Evolutionary conservation across 1,140 invertebrate genomes (phyloP), one percentile per base, ranked within the genome.

Genomic region (Cyclina sinensis): DNA sequence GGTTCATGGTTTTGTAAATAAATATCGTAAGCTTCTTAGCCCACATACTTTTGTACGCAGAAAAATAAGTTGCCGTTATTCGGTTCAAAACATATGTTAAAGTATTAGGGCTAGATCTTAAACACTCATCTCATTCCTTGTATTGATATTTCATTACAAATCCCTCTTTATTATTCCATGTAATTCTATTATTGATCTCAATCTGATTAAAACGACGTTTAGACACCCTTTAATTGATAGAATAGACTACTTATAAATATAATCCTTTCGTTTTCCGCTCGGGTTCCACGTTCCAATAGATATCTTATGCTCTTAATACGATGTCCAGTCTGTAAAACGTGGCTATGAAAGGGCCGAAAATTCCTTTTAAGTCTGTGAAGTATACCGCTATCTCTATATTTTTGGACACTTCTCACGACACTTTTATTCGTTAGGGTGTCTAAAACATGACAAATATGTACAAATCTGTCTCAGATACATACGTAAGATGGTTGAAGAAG

Each of bases 161-260:
- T 54, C 74, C 76, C 39, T 21, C 46, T 87, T 78, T 79, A 68
- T 62, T 59, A 54, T 62, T 62, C 74, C 85, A 65, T 80, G 59
- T 87, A 87, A 87, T 80, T 57, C 85, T 80, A 87, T 87, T 80
- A 87, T 70, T 59, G 30, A 43, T 30, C 35, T 48, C 80, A 87
- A 87, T 76, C 85, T 87, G 85, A 87, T 87, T 87, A 87, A 70
- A 79, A 54, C 14, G 32, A n/a, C 85, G 85, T 87, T 87, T 87
- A 87, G 85, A 48, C 57, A 80, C 39, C 43, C 57, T 87, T 87
- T 87, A 87, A 87, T 87, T 87, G 62, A 37, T 18, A 79, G 54
- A 79, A 79, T 80, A 79, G 59, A 68, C 39, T 87, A 80, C 74
- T 87, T 79, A 80, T 51, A 70, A 43, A 62, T 48, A 46, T 87